A percentile compares a stretch with the other conserved stretches of the same genome.
These are phyloP conservation scores for Aporophyla nigra DNA, from an alignment of 2,888 invertebrate genomes.

Conservation along the genomic window DNA sequence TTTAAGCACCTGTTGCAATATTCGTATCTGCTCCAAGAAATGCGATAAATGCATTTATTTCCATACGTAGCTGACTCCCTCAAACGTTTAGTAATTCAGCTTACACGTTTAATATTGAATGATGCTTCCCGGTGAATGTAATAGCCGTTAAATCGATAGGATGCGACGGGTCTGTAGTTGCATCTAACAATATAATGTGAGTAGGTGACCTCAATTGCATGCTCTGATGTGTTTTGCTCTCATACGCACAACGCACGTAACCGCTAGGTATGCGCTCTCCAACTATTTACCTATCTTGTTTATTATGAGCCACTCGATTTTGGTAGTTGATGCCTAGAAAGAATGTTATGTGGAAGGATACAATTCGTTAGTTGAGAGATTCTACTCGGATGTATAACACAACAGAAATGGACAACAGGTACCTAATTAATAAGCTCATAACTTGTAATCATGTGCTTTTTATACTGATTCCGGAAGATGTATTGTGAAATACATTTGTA, in stretches of 20 bases:
- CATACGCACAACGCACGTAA: conserved; percentile 40
- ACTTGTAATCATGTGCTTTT: not conserved
- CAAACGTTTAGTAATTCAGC: not conserved
- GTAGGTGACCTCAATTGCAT: conserved; percentile 70
- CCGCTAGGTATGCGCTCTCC: conserved; percentile 54
- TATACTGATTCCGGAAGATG: not conserved
- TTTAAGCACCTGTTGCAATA: conserved; percentile 15
- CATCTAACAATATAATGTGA: conserved; percentile 71
- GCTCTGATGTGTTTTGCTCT: conserved; percentile 63
- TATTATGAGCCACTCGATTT: not conserved
- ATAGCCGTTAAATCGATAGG: conserved; percentile 64
- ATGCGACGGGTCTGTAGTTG: conserved; percentile 63
- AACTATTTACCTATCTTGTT: conserved; percentile 17
- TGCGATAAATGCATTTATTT: not conserved
- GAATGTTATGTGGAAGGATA: not conserved
- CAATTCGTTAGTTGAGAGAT: not conserved
- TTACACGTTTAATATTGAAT: conserved; percentile 15
- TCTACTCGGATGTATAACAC: not conserved
- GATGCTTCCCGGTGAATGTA: conserved; percentile 28
- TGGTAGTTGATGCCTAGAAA: not conserved
- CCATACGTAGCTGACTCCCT: not conserved
- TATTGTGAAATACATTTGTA: not conserved
- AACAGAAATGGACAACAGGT: not conserved
- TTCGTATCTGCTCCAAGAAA: not conserved
- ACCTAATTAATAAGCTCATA: not conserved